Evolutionary conservation across 2,113 vertebrate species (phyloP), one percentile per base, ranked within the genome.

Genomic region (Corynorhinus townsendii): DNA sequence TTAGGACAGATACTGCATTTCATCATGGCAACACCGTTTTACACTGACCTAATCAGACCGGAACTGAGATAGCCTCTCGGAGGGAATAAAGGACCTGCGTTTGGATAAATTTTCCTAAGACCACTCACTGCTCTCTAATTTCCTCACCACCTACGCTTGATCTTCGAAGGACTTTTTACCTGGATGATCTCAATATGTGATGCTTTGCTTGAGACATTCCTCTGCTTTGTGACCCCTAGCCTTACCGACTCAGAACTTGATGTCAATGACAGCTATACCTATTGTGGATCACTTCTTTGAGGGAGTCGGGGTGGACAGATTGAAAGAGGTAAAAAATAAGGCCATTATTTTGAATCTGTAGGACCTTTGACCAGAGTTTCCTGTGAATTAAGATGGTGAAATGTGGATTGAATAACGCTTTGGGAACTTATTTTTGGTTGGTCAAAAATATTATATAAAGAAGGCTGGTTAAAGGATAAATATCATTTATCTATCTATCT

Each of bases 371-470:
- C 15, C 22, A 72, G 11, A 76, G 4, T 1, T 77, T 38, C 19
- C 20, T 54, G 3, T 76, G 56, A 66, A 81, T 64, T 79, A 89
- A 94, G 76, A 88, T 73, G 24, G 7, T 43, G n/a, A 87, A 83
- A 43, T 22, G 3, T 19, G 2, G 6, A 66, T 24, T 56, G 11
- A 9, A 47, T 54, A 19, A 89, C 73, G 73, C 11, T 24, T 81
- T 35, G 30, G 26, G 15, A 56, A 45, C 3, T 20, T 56, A 84
- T 40, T 68, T 69, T 56, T 72, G 3, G 7, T 72, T 84, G 2
- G 8, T 68, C 52, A 43, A 9, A 80, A 85, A n/a, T 26, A 40
- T 43, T 49, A 19, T 3, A 38, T 84, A 43, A 75, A 89, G 4
- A 75, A 82, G 81, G 5, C 28, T 47, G 22, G 12, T 79, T 54